Conservation (phyloP, 1,140 invertebrate species). For the Drosophila nasuta region DNA sequence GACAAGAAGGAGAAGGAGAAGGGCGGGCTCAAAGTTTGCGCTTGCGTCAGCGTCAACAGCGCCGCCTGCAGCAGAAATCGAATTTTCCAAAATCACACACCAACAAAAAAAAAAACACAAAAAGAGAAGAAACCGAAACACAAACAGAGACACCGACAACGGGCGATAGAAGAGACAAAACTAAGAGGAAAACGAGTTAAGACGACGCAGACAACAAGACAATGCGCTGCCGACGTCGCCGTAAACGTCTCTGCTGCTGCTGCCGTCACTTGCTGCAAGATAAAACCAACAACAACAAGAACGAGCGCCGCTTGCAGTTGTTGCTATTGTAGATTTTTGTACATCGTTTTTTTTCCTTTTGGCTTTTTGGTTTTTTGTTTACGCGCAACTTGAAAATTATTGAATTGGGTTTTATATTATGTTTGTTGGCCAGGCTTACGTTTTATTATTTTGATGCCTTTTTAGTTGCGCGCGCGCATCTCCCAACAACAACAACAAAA, state of each 20-base stretch:
- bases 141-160: conserved; percentile 17
- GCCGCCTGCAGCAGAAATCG: conserved; percentile 41
- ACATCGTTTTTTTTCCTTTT: conserved; percentile 15
- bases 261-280: conserved; percentile 48
- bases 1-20: conserved; percentile 8
- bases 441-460: conserved; percentile 49
- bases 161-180: conserved; percentile 32
- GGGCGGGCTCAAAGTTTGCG: conserved; percentile 40
- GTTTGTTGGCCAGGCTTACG: conserved; percentile 45
- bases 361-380: conserved; percentile 25
- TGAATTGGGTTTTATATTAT: conserved; percentile 7
- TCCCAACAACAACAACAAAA: conserved; percentile 47
- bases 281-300: conserved; percentile 41
- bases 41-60: conserved; percentile 45
- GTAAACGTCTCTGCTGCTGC: background rate
- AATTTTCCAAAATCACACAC: conserved; percentile 35
- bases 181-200: conserved; percentile 54
- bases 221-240: conserved; percentile 30
- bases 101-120: conserved; percentile 19
- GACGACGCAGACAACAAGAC: conserved; percentile 44
- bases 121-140: conserved; percentile 26
- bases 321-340: conserved; percentile 25
- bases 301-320: conserved; percentile 21
- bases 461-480: conserved; percentile 75
- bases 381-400: conserved; percentile 27